These are phyloP conservation scores for Oophaga pumilio DNA, from an alignment of 2,113 vertebrate species.

Conservation along the genomic window DNA sequence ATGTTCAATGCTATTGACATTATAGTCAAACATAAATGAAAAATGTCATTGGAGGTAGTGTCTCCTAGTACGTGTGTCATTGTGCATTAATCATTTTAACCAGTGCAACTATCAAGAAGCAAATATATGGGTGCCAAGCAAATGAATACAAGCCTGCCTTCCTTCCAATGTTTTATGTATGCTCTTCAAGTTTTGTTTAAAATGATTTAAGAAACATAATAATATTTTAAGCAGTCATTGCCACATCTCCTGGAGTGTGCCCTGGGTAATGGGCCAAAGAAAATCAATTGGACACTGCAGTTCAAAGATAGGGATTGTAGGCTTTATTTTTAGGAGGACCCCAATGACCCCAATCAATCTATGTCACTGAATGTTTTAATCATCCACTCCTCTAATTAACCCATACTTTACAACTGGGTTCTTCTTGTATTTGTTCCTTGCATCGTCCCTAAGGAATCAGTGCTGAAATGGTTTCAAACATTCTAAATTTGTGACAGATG, in stretches of 20 bases:
- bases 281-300: constrained; percentile 86
- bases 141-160: neutral
- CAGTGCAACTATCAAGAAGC: neutral
- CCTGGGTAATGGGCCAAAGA: constrained; percentile 87
- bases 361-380: constrained; percentile 77
- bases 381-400: constrained; percentile 75
- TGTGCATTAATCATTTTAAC: constrained; percentile 49
- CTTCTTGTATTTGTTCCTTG: neutral
- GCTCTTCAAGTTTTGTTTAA: constrained; percentile 49
- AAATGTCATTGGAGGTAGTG: neutral
- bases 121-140: neutral
- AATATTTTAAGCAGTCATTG: constrained; percentile 59
- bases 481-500: constrained; percentile 84
- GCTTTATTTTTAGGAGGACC: constrained; percentile 75
- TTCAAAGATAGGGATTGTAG: constrained; percentile 80
- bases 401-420: constrained; percentile 55
- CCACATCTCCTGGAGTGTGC: constrained; percentile 53
- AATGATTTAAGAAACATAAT: constrained; percentile 61
- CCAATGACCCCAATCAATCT: constrained; percentile 90
- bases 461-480: constrained; percentile 33
- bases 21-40: neutral
- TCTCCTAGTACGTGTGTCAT: neutral
- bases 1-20: constrained; percentile 27
- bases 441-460: neutral
- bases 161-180: neutral